Base-by-base conservation (phyloP, 1,140 invertebrate genomes). In the Leptopilina clavipes region DNA sequence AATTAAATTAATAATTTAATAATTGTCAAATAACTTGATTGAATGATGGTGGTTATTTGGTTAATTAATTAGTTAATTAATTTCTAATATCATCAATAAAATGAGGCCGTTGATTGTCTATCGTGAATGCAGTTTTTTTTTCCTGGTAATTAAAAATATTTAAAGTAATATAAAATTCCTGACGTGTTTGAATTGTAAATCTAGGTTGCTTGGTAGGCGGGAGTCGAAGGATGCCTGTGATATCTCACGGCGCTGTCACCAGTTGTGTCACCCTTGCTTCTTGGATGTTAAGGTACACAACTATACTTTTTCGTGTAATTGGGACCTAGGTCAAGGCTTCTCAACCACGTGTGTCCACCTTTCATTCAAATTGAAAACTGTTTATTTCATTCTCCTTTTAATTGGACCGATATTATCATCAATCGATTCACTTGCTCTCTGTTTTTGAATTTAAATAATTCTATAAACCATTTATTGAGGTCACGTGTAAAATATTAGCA, bases 241-340 rank as follows among this genome's bases (percentile, higher is more conserved):
- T 94, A 73, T 93, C 93, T 65, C 14, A 65, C 59, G 59, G 59
- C 59, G 59, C 59, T 65, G 59, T 65, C 59, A 65, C 22, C 56
- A 65, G 56, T 65, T 65, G 56, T 85, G 91, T 93, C 74, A 91
- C 92, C 76, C 90, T 93, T 83, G 91, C 92, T 79, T 91, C 92
- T 71, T 94, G 93, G 93, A 93, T 93, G 83, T 92, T 92, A 81
- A 93, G 93, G 89, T 94, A 92, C 86, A 31, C 5, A 31, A 31
- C 86, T 91, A 90, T 88, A 90, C 2, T 65, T 65, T 65, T 65
- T 65, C 25, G 59, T n/a, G 25, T 31, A 9, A 65, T 65, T 11
- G 25, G 25, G 22, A 65, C 59, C 59, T 65, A 31, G 59, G 25
- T 65, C 59, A 65, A 65, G 59, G 59, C 25, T 65, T 8, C 59